These are phyloP conservation scores for Periphyllus acericola DNA, from an alignment of 2,888 invertebrate genomes.

Conservation along the genomic window DNA sequence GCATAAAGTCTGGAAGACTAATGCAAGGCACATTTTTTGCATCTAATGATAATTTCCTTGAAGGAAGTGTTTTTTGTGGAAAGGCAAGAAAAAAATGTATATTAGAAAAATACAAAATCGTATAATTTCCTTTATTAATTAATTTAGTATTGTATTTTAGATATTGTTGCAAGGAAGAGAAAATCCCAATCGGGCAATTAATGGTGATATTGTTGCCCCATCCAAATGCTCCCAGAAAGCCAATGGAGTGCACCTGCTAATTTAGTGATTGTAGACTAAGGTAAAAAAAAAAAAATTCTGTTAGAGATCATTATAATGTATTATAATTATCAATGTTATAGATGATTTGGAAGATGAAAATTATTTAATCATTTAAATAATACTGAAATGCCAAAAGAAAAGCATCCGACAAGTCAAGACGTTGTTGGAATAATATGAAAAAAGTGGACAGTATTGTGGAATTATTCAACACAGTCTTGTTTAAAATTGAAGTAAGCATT, in stretches of 20 bases:
- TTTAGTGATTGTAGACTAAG: constrained; percentile 72
- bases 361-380: constrained; percentile 55
- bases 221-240: constrained; percentile 86
- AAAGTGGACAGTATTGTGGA: constrained; percentile 98
- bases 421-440: constrained; percentile 95
- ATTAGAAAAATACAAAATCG: neutral
- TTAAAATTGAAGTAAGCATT: constrained; percentile 70
- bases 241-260: constrained; percentile 94
- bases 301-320: neutral
- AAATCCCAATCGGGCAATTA: constrained; percentile 91
- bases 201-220: constrained; percentile 92
- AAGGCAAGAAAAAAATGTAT: constrained; percentile 81
- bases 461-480: constrained; percentile 84
- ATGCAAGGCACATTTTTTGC: constrained; percentile 86
- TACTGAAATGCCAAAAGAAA: constrained; percentile 65
- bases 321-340: constrained; percentile 13
- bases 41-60: constrained; percentile 92
- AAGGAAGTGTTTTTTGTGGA: constrained; percentile 88
- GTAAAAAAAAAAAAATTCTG: constrained; percentile 64
- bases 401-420: constrained; percentile 76
- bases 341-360: constrained; percentile 63
- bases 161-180: constrained; percentile 85
- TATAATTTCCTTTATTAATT: neutral
- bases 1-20: constrained; percentile 80
- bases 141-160: constrained; percentile 68